Evolutionary conservation across 2,888 invertebrate genomes (phyloP).

Genomic region (Philaethria dido): DNA sequence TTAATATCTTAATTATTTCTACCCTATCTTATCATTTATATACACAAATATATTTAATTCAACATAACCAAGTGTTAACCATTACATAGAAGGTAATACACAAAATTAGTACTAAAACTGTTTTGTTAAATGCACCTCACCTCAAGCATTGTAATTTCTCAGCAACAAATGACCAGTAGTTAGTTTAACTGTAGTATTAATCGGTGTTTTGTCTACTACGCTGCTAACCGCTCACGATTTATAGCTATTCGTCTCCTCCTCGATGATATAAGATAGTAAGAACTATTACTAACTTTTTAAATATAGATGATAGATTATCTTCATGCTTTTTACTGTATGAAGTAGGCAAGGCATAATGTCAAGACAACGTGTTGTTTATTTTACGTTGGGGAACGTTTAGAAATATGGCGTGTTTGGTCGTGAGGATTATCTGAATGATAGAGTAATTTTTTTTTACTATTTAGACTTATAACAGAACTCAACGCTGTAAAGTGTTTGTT

Average conservation of each 20-base stretch:
- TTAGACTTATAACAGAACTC: no score
- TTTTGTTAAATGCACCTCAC: slow-evolving; percentile 31
- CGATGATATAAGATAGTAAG: slow-evolving; percentile 6
- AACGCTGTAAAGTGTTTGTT: no score
- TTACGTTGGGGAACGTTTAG: no score
- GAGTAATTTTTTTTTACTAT: no score
- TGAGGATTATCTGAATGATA: no score
- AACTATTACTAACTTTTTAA: background rate
- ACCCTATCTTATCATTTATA: no score
- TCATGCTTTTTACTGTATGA: background rate
- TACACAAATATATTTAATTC: background rate
- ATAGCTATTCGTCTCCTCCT: slow-evolving; percentile 44
- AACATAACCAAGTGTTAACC: background rate
- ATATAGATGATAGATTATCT: background rate
- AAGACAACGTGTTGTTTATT: no score
- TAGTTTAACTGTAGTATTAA: slow-evolving; percentile 75
- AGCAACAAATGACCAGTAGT: slow-evolving; percentile 66
- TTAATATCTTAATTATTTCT: no score
- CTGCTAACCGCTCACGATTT: slow-evolving; percentile 55
- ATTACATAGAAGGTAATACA: background rate
- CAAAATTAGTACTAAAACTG: slow-evolving; percentile 5
- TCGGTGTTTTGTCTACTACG: slow-evolving; percentile 73
- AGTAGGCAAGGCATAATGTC: no score
- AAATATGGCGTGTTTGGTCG: no score
- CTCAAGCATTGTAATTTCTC: slow-evolving; percentile 56